phyloP scores from a whole-genome alignment of 2,888 invertebrate genomes.

The Pyrochroa serraticornis region DNA sequence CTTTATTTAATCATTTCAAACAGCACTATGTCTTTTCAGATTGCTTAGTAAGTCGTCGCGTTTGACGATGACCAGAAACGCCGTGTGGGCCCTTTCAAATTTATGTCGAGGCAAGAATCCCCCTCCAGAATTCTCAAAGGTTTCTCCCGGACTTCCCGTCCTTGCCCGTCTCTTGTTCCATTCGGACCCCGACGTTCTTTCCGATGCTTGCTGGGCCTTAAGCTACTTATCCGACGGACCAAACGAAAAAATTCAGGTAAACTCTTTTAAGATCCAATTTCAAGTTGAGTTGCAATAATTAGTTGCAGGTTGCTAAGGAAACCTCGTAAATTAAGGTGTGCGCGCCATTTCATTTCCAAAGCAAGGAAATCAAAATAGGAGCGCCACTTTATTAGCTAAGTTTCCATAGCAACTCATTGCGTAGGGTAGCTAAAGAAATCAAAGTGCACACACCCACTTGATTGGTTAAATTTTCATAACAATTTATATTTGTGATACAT shows the following conservation, averaged over 20 bases:
- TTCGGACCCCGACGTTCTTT: conserved; percentile 85
- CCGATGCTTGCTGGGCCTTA: conserved; percentile 96
- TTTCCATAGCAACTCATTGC: too few species aligned
- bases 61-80: conserved; percentile 91
- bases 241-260: conserved; percentile 87
- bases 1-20: neutral
- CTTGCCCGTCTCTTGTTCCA: conserved; percentile 87
- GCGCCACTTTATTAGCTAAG: too few species aligned
- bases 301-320: too few species aligned
- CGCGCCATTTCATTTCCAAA: too few species aligned
- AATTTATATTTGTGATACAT: neutral
- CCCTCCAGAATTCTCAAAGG: conserved; percentile 87
- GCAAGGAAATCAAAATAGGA: too few species aligned
- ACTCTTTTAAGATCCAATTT: too few species aligned
- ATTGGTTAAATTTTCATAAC: too few species aligned
- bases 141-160: conserved; percentile 82
- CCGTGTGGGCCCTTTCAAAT: conserved; percentile 98
- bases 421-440: too few species aligned
- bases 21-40: conserved; percentile 52
- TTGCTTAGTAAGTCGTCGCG: conserved; percentile 81
- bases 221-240: conserved; percentile 96
- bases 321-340: too few species aligned
- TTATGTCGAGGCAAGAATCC: conserved; percentile 97
- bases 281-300: too few species aligned
- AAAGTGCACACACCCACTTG: too few species aligned